Evolutionary conservation across 2,113 vertebrate genomes (phyloP).

Genomic region (Sebastes schlegelii): DNA sequence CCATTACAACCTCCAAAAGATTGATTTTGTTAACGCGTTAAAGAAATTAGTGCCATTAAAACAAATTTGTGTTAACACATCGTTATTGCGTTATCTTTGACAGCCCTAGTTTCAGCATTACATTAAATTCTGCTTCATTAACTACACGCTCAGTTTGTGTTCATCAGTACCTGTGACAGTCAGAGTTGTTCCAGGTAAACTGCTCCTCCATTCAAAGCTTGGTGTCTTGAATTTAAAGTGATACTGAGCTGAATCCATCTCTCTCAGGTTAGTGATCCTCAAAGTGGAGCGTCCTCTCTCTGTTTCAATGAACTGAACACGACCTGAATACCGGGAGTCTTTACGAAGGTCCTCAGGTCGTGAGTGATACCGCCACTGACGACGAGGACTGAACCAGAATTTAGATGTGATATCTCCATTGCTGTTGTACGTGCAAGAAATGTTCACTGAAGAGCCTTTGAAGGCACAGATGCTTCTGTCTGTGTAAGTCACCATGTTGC

Average conservation of each 20-base stretch:
- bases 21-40: no score
- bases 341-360: neutral
- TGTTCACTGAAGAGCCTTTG: conserved; percentile 39
- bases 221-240: neutral
- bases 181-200: neutral
- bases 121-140: neutral
- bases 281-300: neutral
- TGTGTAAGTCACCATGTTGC: neutral
- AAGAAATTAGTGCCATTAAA: no score
- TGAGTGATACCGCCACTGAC: rapidly evolving
- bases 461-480: conserved; percentile 27
- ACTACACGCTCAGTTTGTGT: neutral
- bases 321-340: neutral
- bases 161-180: conserved; percentile 38
- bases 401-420: rapidly evolving
- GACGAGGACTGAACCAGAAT: conserved; percentile 5
- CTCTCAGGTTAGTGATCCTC: conserved; percentile 36
- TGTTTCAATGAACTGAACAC: neutral
- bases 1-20: no score
- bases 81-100: no score
- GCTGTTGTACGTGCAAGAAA: neutral
- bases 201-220: rapidly evolving
- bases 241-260: conserved; percentile 37
- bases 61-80: no score
- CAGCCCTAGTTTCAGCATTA: no score